These are phyloP conservation scores for Galeopsomyia nigrocyanea DNA, from an alignment of 2,888 invertebrate genomes.

Conservation along the genomic window DNA sequence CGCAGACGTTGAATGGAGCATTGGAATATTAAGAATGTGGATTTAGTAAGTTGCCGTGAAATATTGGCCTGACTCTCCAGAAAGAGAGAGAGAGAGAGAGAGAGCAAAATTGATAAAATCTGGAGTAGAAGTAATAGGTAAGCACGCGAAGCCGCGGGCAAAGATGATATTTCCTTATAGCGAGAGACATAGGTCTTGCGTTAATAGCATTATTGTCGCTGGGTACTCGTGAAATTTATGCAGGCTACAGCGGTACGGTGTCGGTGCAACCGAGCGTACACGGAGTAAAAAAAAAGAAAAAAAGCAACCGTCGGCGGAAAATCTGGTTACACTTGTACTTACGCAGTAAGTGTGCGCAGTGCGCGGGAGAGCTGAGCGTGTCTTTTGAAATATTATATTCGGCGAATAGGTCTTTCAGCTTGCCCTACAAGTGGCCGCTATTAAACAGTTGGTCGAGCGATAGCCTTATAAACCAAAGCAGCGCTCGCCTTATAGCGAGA, in stretches of 20 bases:
- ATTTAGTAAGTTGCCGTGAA: conserved; percentile 20
- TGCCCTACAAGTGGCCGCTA: conserved; percentile 46
- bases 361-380: not conserved
- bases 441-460: conserved; percentile 48
- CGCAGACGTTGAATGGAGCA: conserved; percentile 12
- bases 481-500: no score
- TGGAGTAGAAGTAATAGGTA: not conserved
- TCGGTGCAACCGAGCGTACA: not conserved
- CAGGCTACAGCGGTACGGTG: no score
- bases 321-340: not conserved
- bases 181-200: no score
- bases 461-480: no score
- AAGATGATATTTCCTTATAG: conserved; percentile 39
- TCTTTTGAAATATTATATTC: conserved; percentile 44
- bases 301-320: conserved; percentile 11
- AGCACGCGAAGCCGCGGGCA: not conserved
- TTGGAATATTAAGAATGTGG: conserved; percentile 38
- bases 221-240: not conserved
- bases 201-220: conserved; percentile 26
- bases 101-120: conserved; percentile 25
- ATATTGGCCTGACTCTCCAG: conserved; percentile 25
- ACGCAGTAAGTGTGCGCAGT: no score
- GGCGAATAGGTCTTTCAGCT: conserved; percentile 52
- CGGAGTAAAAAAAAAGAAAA: not conserved
- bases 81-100: no score